Evolutionary conservation across 2,888 invertebrate genomes (phyloP), one percentile per base, ranked within the genome.

Genomic region (Hipparchia sbordonii): DNA sequence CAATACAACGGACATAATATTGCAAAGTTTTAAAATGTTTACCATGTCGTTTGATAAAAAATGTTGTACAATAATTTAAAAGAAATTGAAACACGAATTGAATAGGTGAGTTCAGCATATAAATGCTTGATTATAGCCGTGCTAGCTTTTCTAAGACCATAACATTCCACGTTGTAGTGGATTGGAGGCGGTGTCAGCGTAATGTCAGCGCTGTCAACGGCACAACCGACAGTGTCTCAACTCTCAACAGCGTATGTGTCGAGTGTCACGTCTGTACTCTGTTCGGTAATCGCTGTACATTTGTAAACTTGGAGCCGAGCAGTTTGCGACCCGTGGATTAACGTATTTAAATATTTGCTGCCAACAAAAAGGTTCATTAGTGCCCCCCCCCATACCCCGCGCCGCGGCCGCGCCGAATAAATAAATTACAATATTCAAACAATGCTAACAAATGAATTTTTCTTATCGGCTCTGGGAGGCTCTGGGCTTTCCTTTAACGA

Each of bases 341-440:
- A 56, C 56, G n/a, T 13, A 6, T n/a, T 13, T 13, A 56, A 56
- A 56, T 56, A 13, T 56, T 56, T 56, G 54, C n/a, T n/a, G 54
- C 5, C 54, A 6, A 13, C 56, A 56, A 7, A 56, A n/a, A 56
- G n/a, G 54, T 54, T 5, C 54, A 12, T n/a, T 10, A 10, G 5
- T n/a, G n/a, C 5, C 5, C 6, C 54, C 54, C 48, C 48, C 39
- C 39, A n/a, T n/a, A n/a, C 39, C 39, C 39, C 39, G 48, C 48
- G 23, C 5, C 4, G 46, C 46, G 46, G 46, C 46, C 46, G 48
- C 48, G 6, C 48, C 48, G 48, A 54, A 54, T 54, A 54, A 12
- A 54, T 54, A 54, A 54, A 54, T 54, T n/a, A 54, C 54, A n/a
- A 54, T 54, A 54, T 54, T 54, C 54, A 54, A 54, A 54, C 52